Conservation (phyloP, 2,888 invertebrate genomes). For the Aspidiotus rigidus region DNA sequence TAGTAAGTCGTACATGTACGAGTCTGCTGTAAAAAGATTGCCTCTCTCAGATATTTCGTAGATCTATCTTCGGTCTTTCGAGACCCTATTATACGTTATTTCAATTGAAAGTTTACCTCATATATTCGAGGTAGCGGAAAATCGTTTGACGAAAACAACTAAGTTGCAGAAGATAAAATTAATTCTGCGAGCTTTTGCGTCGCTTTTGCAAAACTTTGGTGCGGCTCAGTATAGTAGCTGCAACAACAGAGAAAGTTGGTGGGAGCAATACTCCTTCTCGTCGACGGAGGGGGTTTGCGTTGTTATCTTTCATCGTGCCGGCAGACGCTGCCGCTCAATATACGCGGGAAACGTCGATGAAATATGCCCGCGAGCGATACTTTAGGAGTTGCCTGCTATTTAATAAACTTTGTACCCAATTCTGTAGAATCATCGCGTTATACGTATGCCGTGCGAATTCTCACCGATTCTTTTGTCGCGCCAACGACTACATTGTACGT, state of each 20-base stretch:
- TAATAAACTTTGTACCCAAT: no score
- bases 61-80: slow-evolving; percentile 1
- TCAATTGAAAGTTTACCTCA: slow-evolving; percentile 33
- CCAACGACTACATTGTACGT: no score
- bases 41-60: not conserved
- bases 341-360: slow-evolving; percentile 24
- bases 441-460: no score
- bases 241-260: slow-evolving; percentile 6
- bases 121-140: slow-evolving; percentile 31
- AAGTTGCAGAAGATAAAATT: slow-evolving; percentile 24
- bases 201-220: slow-evolving; percentile 13
- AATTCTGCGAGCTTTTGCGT: slow-evolving; percentile 29
- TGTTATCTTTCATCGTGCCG: not conserved
- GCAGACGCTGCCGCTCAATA: slow-evolving; percentile 5
- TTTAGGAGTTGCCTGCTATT: no score
- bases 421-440: no score
- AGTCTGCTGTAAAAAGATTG: no score
- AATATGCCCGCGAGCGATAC: slow-evolving; percentile 29
- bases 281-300: no score
- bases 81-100: slow-evolving; percentile 25
- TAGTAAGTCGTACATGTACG: no score
- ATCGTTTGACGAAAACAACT: slow-evolving; percentile 33
- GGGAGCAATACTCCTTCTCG: not conserved
- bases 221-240: no score
- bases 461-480: no score